phyloP scores from a whole-genome alignment of 2,888 invertebrate species.

The Coenonympha glycerion region DNA sequence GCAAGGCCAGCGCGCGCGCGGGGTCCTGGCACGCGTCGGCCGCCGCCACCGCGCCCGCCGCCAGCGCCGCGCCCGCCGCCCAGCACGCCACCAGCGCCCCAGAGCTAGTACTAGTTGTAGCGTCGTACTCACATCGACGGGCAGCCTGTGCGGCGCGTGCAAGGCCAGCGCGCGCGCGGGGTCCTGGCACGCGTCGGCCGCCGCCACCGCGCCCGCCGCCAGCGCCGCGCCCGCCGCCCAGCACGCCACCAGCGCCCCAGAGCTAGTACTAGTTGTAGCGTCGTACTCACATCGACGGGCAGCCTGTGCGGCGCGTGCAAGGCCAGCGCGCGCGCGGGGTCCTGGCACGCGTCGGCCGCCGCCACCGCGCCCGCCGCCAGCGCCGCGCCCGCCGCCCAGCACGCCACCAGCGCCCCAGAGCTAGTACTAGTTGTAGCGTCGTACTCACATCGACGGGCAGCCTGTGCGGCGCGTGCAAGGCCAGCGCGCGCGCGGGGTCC shows the following conservation, averaged over 20 bases:
- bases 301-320: slow-evolving; percentile 77
- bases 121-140: slow-evolving; percentile 68
- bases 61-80: slow-evolving; percentile 90
- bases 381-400: slow-evolving; percentile 91
- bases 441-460: slow-evolving; percentile 73
- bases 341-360: slow-evolving; percentile 88
- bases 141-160: slow-evolving; percentile 75
- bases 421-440: no score
- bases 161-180: slow-evolving; percentile 87
- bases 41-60: slow-evolving; percentile 88
- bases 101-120: no score
- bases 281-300: slow-evolving; percentile 70
- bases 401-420: slow-evolving; percentile 82
- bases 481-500: slow-evolving; percentile 88
- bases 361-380: slow-evolving; percentile 91
- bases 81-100: slow-evolving; percentile 84
- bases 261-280: no score
- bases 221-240: slow-evolving; percentile 93
- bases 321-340: slow-evolving; percentile 87
- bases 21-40: slow-evolving; percentile 92
- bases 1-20: slow-evolving; percentile 84
- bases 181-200: slow-evolving; percentile 89
- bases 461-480: slow-evolving; percentile 76
- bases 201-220: slow-evolving; percentile 88
- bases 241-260: slow-evolving; percentile 83